Evolutionary conservation across 1,140 invertebrate species (phyloP), one percentile per base, ranked within the genome.

Genomic region (Alviniconcha marisindica): DNA sequence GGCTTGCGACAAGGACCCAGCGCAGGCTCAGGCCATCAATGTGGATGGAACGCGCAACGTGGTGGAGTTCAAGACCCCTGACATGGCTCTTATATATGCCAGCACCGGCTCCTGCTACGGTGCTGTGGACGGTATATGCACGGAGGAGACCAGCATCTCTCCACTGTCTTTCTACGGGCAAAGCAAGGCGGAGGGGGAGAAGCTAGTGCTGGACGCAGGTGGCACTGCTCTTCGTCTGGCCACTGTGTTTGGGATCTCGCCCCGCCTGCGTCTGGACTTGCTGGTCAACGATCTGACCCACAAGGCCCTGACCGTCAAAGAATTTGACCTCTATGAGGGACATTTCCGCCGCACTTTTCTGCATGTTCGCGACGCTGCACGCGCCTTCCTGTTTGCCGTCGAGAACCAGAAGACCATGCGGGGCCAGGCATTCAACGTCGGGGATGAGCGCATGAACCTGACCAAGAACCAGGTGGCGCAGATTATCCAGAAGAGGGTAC

Each of bases 101-200:
- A 90, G 89, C 81, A 90, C 90, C 1, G 90, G 90, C 1, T 91
- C 90, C 0, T 91, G 90, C 44, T 91, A 91, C 80, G 90, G 90
- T 0, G 89, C 89, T 24, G 89, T 90, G 3, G 88, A 90, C 14
- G 89, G 89, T 0, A 28, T 90, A 1, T 91, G 90, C 71, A 89
- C 89, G 33, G 90, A 91, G 77, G 85, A 90, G 7, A 90, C 90
- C 5, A 81, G 69, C 18, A 91, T 91, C 69, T 87, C 87, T 66
- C 90, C 90, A 0, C 82, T 91, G 1, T 90, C 90, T 3, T 56
- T 88, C 38, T 91, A 91, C 81, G 90, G 90, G 21, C 85, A 87
- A 48, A 89, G 86, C 56, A 91, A 91, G 78, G 89, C 90, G 4
- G 88, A 86, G 1, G 89, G 86, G 4, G 90, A 91, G 77, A 87